Conservation (phyloP, 2,888 invertebrate genomes). For the Timandra comae region DNA sequence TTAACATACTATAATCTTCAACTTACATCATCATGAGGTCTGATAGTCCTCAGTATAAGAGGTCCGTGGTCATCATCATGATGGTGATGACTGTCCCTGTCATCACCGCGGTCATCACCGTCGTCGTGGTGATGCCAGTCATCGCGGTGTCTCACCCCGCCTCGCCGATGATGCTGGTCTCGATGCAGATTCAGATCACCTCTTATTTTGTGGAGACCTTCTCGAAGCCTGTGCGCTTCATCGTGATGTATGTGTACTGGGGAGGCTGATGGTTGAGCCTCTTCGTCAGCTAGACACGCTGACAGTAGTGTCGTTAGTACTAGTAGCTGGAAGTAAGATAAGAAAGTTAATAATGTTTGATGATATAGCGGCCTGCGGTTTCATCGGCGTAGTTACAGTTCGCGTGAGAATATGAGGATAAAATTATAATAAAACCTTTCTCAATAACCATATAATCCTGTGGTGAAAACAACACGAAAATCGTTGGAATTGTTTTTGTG, state of each 20-base stretch:
- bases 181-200: slow-evolving; percentile 7
- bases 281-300: slow-evolving; percentile 13
- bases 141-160: too few species aligned
- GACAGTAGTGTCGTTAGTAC: slow-evolving; percentile 20
- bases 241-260: slow-evolving; percentile 4
- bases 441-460: too few species aligned
- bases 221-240: slow-evolving; percentile 8
- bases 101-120: slow-evolving; percentile 1
- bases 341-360: slow-evolving; percentile 1
- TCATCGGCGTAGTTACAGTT: too few species aligned
- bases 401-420: too few species aligned
- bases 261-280: slow-evolving; percentile 6
- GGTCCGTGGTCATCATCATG: slow-evolving; percentile 24
- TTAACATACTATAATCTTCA: too few species aligned
- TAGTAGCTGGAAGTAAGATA: slow-evolving; percentile 21
- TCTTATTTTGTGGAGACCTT: slow-evolving; percentile 3
- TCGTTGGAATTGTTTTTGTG: too few species aligned
- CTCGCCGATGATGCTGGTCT: slow-evolving; percentile 5
- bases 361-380: too few species aligned
- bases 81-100: slow-evolving; percentile 6
- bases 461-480: too few species aligned
- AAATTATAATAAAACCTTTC: too few species aligned
- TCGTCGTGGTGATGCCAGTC: slow-evolving; percentile 3
- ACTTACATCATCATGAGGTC: slow-evolving; percentile 27
- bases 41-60: slow-evolving; percentile 26